Evolutionary conservation across 2,888 invertebrate species (phyloP).

Genomic region (Pilophorus perplexus): DNA sequence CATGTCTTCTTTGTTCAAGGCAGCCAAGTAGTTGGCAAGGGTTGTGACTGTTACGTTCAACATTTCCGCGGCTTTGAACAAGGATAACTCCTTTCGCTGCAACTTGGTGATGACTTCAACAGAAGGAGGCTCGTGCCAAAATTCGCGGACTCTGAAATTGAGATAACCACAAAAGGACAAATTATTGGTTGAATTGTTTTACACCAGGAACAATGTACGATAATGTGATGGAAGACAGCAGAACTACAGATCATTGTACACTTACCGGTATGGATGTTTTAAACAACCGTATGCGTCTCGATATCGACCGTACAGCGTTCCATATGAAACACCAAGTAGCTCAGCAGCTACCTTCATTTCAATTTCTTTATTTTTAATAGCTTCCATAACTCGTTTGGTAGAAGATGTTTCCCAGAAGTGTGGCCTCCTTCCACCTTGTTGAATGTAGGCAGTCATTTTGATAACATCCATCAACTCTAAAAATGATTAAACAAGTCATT

Average conservation of each 20-base stretch:
- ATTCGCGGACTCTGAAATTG: conserved; percentile 61
- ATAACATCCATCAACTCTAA: conserved; percentile 64
- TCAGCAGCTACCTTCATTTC: conserved; percentile 93
- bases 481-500: no score
- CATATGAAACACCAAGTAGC: conserved; percentile 84
- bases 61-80: conserved; percentile 71
- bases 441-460: conserved; percentile 81
- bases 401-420: conserved; percentile 93
- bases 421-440: conserved; percentile 73
- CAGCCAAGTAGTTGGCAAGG: conserved; percentile 67
- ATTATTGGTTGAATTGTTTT: conserved; percentile 8
- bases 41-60: conserved; percentile 73
- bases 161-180: neutral
- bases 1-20: conserved; percentile 53
- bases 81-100: conserved; percentile 68
- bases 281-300: conserved; percentile 85
- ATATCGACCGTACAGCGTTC: conserved; percentile 84
- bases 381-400: conserved; percentile 83
- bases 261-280: conserved; percentile 79
- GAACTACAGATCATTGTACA: no score
- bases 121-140: conserved; percentile 76
- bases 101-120: conserved; percentile 69
- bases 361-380: conserved; percentile 82
- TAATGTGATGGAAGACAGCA: no score
- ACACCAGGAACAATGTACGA: no score